Conservation (phyloP, 1,140 invertebrate genomes). For the Drosophila willistoni region DNA sequence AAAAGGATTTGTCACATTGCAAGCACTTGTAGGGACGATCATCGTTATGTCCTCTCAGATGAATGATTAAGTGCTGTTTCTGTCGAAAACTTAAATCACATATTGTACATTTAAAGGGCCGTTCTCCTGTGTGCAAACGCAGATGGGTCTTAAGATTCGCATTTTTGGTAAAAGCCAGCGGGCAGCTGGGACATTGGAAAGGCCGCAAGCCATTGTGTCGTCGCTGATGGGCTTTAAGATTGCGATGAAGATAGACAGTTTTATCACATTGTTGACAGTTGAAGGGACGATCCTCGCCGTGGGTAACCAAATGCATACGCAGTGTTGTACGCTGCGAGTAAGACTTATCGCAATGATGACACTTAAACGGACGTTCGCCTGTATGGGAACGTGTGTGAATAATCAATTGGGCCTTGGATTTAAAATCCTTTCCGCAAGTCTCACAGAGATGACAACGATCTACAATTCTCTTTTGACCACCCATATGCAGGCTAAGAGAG, state of each 20-base stretch:
- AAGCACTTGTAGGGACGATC: constrained; percentile 44
- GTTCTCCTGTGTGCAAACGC: constrained; percentile 36
- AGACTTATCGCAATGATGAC: constrained; percentile 28
- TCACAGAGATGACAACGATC: constrained; percentile 39
- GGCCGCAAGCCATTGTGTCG: constrained; percentile 37
- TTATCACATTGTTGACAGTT: constrained; percentile 38
- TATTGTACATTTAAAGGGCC: constrained; percentile 34
- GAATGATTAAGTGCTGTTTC: constrained; percentile 37
- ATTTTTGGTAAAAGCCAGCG: constrained; percentile 36
- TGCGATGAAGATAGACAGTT: constrained; percentile 19
- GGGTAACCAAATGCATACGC: constrained; percentile 29
- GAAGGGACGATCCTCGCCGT: constrained; percentile 29
- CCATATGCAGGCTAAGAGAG: constrained; percentile 25
- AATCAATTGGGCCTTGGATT: constrained; percentile 25
- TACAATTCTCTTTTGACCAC: constrained; percentile 4
- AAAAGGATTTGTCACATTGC: constrained; percentile 50
- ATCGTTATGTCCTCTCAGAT: constrained; percentile 39
- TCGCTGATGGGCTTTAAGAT: constrained; percentile 27
- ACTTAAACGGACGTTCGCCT: constrained; percentile 44
- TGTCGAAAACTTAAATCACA: constrained; percentile 40
- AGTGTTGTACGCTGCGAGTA: constrained; percentile 36
- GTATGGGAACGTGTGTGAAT: constrained; percentile 37
- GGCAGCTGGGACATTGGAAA: constrained; percentile 31
- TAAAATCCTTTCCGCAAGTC: constrained; percentile 36
- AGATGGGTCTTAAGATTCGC: constrained; percentile 38